Evolutionary conservation across 2,797 vertebrate genomes (phyloP), one percentile per base, ranked within the genome.

Genomic region (Erethizon dorsatum): DNA sequence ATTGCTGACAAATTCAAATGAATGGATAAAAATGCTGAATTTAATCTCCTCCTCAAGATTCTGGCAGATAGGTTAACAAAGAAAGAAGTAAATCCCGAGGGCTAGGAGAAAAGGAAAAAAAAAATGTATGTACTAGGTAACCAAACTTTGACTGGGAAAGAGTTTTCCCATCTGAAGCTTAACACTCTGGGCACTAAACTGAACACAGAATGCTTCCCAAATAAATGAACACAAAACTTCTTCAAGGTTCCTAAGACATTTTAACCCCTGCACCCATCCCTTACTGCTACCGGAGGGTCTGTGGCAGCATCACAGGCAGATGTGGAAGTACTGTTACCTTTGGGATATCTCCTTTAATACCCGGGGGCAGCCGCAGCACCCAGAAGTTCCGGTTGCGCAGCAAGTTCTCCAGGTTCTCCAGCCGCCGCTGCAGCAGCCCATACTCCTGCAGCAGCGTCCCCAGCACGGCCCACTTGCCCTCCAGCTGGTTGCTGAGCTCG

Each of bases 361-460:
- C 98, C 0, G 98, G 98, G 1, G 98, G 98, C 79, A 99, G 98
- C 13, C 98, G 97, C 83, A 99, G 97, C 96, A 99, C 97, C 98
- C 98, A 99, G 98, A 99, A 99, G 97, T 98, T 98, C 88, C 98
- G 97, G 96, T 98, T 98, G 88, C 98, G 97, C 28, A 98, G 96
- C 4, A 98, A 96, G 96, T 98, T 99, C 98, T 99, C 98, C 98
- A 98, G 8, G 85, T 98, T 98, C 96, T 99, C 98, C 97, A 99
- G 97, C 0, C 98, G 88, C 93, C 95, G 89, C 98, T 99, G 98
- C 8, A 99, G 98, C 97, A 98, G 98, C 95, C 98, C 98, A 0
- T 98, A 99, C 94, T 99, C 98, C 97, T 99, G 98, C 95, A 99
- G 98, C 45, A 99, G 97, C 0, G 98, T 98, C 12, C 98, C 98